Evolutionary conservation across 2,797 vertebrate species (phyloP), one percentile per base, ranked within the genome.

Genomic region (Pyrocephalus nanus): DNA sequence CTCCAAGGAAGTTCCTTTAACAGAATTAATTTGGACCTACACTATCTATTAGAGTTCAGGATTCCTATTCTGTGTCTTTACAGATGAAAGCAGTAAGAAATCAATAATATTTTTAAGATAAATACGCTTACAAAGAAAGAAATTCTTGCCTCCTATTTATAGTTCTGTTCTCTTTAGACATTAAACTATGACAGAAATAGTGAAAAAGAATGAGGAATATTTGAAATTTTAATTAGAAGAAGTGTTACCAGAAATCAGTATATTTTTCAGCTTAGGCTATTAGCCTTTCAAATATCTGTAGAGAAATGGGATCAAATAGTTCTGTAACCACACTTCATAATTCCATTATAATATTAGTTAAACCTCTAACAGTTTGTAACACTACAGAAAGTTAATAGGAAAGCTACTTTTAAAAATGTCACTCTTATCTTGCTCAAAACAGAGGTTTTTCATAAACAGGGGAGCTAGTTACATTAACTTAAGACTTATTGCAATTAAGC

Each of bases 191-290:
- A 38, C 45, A 90, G 48, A 73, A 91, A 54, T 94, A 95, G 94
- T 67, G 76, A 79, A 92, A 96, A 73, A 65, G 40, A 95, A 95
- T 50, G 22, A 94, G 50, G 72, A 90, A 91, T 79, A 90, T 73
- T 87, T 81, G 55, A 72, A 50, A 32, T 50, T 93, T 89, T 91
- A 65, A 61, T 62, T 84, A 38, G 83, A 95, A 69, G 93, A 97
- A 96, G 86, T 75, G 62, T 95, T 96, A 89, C 67, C 86, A 96
- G 93, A 96, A 95, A 86, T 79, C 27, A 38, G 51, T 88, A 47
- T 8, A 27, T 72, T 83, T 72, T 90, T 87, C 79, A 95, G 43
- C 45, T 67, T 88, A 38, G 69, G 69, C 70, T 94, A 57, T 81
- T 86, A 89, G 60, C 36, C 55, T 96, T 96, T 97, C 72, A 87